A percentile compares a stretch with the other conserved stretches of the same genome.
Conservation (phyloP, 2,888 invertebrate species). For the Brachyopa scutellaris region DNA sequence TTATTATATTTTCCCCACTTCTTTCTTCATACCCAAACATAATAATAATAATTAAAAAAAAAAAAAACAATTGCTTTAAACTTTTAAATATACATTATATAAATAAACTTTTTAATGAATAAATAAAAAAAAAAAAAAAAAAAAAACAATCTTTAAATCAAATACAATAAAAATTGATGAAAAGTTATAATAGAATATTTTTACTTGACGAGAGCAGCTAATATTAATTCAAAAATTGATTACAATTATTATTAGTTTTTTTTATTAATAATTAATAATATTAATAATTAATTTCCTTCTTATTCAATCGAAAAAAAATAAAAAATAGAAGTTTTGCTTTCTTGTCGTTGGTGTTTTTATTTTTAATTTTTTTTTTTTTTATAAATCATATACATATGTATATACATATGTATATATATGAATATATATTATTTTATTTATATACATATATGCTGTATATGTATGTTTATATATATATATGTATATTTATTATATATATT, state of each 20-base stretch:
- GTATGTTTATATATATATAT: slow-evolving; percentile 17
- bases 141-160: slow-evolving; percentile 22
- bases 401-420: slow-evolving; percentile 27
- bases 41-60: slow-evolving; percentile 38
- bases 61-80: slow-evolving; percentile 26
- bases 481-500: slow-evolving; percentile 23
- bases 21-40: slow-evolving; percentile 31
- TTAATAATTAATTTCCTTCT: slow-evolving; percentile 52
- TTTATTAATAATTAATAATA: slow-evolving; percentile 46
- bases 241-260: slow-evolving; percentile 54
- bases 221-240: slow-evolving; percentile 31
- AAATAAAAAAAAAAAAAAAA: slow-evolving; percentile 45
- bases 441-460: slow-evolving; percentile 10
- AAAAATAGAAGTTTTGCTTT: slow-evolving; percentile 64
- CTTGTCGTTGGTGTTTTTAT: slow-evolving; percentile 67
- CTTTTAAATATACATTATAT: slow-evolving; percentile 37
- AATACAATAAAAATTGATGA: slow-evolving; percentile 50
- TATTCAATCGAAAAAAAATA: no score
- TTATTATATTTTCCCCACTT: slow-evolving; percentile 6
- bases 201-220: slow-evolving; percentile 69
- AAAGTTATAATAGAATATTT: slow-evolving; percentile 72
- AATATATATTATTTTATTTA: background rate
- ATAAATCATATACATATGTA: slow-evolving; percentile 34
- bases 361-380: slow-evolving; percentile 36
- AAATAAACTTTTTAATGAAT: slow-evolving; percentile 45